phyloP scores from a whole-genome alignment of 2,113 vertebrate species.

The Grantiella picta region DNA sequence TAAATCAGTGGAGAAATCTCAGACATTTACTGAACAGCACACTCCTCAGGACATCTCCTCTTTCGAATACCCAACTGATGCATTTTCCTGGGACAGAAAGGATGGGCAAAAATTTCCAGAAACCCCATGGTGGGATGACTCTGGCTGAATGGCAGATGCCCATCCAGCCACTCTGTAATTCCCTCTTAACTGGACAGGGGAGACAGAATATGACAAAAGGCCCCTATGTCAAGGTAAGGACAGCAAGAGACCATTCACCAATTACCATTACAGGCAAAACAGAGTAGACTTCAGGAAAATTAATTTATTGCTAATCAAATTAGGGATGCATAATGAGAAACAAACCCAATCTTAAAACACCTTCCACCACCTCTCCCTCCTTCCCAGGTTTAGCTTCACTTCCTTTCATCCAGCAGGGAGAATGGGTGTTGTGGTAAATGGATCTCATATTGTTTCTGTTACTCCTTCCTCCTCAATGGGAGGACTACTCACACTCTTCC shows the following conservation, averaged over 20 bases:
- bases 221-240: not conserved
- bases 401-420: not conserved
- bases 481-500: not conserved
- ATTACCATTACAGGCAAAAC: accelerated
- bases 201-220: not conserved
- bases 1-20: not conserved
- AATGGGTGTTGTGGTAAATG: not conserved
- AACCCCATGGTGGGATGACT: not conserved
- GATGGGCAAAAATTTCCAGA: not conserved
- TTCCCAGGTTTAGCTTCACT: not conserved
- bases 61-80: not conserved
- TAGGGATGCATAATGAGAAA: not conserved
- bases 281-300: not conserved
- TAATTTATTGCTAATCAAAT: not conserved
- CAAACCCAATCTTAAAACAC: not conserved
- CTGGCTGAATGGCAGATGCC: not conserved
- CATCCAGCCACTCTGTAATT: not conserved
- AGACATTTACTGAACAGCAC: not conserved
- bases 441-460: not conserved
- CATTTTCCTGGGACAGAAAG: not conserved
- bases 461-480: not conserved
- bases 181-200: not conserved
- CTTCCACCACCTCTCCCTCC: not conserved
- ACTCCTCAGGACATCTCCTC: not conserved
- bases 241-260: not conserved